These are phyloP conservation scores for Cyprinodon brontotheroides DNA, from an alignment of 2,113 vertebrate genomes.

Conservation along the genomic window DNA sequence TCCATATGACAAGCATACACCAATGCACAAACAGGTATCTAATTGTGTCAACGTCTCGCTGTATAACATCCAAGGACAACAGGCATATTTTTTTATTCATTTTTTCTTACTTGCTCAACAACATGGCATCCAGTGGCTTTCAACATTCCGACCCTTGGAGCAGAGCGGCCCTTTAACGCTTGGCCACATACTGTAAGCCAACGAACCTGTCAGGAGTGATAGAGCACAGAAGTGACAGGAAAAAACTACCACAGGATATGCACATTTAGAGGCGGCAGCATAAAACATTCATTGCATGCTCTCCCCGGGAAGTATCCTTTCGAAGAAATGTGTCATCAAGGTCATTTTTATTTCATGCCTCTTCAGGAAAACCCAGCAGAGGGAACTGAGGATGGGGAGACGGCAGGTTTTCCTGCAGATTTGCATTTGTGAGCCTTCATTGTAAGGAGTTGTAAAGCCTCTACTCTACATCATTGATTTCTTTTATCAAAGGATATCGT, in stretches of 20 bases:
- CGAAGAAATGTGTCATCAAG: conserved; percentile 55
- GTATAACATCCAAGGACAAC: not conserved
- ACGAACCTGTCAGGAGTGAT: conserved; percentile 69
- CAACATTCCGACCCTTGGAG: conserved; percentile 8
- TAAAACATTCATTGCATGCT: conserved; percentile 68
- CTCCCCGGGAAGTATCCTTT: conserved; percentile 52
- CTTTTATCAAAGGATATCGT: conserved; percentile 22
- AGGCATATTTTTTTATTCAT: not conserved
- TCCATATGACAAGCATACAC: not conserved
- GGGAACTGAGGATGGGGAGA: not conserved
- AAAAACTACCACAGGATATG: conserved; percentile 68
- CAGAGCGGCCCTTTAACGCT: conserved; percentile 39
- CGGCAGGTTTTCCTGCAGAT: not conserved
- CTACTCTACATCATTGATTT: conserved; percentile 12
- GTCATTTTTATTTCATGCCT: conserved; percentile 72
- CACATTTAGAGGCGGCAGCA: conserved; percentile 67
- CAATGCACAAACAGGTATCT: not conserved
- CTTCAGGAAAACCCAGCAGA: conserved; percentile 42
- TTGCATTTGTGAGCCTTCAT: not conserved
- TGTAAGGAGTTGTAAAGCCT: not conserved
- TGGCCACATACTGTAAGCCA: conserved; percentile 33
- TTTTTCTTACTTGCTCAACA: not conserved
- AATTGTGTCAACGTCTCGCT: not conserved
- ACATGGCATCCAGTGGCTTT: not conserved
- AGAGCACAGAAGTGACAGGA: conserved; percentile 67